Conservation (phyloP, 2,888 invertebrate species). For the Cantharis nigra region DNA sequence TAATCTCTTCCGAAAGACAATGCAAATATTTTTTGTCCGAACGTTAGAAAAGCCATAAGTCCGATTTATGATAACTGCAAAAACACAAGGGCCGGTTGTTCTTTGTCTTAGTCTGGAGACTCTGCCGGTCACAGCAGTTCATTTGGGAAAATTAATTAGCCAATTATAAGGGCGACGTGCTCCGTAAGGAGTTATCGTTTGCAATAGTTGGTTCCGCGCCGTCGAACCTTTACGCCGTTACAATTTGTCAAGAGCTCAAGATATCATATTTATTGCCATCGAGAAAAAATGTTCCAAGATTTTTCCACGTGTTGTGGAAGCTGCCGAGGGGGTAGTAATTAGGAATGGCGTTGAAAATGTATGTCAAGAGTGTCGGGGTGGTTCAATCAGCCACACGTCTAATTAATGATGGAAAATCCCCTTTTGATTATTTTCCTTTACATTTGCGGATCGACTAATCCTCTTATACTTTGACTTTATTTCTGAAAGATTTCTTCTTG, state of each 20-base stretch:
- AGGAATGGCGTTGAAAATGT: slow-evolving; percentile 37
- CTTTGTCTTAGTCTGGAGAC: slow-evolving; percentile 44
- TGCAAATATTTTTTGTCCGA: slow-evolving; percentile 42
- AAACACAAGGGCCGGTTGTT: slow-evolving; percentile 39
- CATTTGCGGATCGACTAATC: slow-evolving; percentile 43
- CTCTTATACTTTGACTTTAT: slow-evolving; percentile 40
- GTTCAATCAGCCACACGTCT: slow-evolving; percentile 43
- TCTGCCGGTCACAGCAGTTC: slow-evolving; percentile 48
- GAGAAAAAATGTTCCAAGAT: not conserved
- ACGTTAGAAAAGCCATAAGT: slow-evolving; percentile 42
- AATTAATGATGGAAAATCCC: slow-evolving; percentile 43
- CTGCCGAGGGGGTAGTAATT: slow-evolving; percentile 34
- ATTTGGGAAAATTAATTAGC: slow-evolving; percentile 54
- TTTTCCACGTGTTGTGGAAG: not conserved
- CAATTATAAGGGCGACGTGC: slow-evolving; percentile 51
- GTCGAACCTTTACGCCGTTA: slow-evolving; percentile 46
- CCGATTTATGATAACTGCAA: slow-evolving; percentile 48
- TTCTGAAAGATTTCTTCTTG: slow-evolving; percentile 2
- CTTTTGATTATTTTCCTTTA: slow-evolving; percentile 43
- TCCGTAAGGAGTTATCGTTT: slow-evolving; percentile 36
- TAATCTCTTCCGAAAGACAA: slow-evolving; percentile 36
- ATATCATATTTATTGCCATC: slow-evolving; percentile 24
- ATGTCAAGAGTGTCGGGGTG: slow-evolving; percentile 41
- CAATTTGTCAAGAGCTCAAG: slow-evolving; percentile 23
- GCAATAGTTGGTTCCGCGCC: slow-evolving; percentile 46